Base-by-base conservation (phyloP, 2,797 vertebrate genomes). In the Bradypus variegatus region DNA sequence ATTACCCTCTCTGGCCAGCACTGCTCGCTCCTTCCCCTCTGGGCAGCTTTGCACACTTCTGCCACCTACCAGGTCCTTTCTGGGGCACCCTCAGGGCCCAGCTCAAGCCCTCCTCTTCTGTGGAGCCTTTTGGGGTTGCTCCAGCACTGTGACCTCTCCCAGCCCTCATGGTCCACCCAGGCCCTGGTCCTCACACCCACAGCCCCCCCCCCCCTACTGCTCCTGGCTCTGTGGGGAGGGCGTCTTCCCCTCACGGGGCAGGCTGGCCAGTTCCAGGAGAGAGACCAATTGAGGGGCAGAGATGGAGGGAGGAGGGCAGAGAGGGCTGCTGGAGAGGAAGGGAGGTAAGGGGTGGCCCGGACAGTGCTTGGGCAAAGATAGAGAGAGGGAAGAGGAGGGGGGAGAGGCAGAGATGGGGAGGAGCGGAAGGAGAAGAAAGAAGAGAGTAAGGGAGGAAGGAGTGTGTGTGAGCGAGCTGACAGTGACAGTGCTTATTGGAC, bases 401-500 rank as follows among this genome's bases (percentile, higher is more conserved):
- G 5, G 31, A 53, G 25, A 41, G 23, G n/a, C 45, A 89, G 8
- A 94, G 88, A 55, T n/a, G 25, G 67, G 45, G 45, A 50, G 50
- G 67, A 19, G 64, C 53, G 53, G 45, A 23, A 50, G 27, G 48
- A 36, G 36, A 81, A 85, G 19, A 48, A 78, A 79, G 38, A 82
- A 38, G 27, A 53, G 14, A 55, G 60, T n/a, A 16, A 36, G n/a
- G 31, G 33, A 29, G 41, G 80, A 64, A 58, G 67, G 58, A 8
- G 31, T 10, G 50, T 48, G 73, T 78, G 75, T 9, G 38, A 96
- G 38, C 86, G 84, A 96, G 96, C 85, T 45, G 78, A 91, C 45
- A 84, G 76, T 45, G 78, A 91, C 45, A 84, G 76, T 78, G 83
- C 96, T 96, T 93, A 95, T 90, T 96, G 94, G 82, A 96, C 94